phyloP scores from a whole-genome alignment of 2,113 vertebrate species.

The Sigmodon hispidus region DNA sequence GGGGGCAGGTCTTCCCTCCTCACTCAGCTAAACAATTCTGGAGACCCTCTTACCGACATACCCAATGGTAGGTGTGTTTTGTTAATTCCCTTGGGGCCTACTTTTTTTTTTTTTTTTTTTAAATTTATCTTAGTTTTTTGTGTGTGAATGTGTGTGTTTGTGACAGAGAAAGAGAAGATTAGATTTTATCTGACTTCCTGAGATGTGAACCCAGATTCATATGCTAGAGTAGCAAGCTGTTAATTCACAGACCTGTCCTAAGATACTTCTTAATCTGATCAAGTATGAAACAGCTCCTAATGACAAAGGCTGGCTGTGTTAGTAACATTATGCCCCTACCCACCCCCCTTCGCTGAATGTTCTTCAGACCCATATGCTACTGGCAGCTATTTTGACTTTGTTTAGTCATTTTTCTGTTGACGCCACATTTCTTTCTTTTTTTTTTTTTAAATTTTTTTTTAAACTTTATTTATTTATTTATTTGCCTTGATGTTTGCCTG shows the following conservation, averaged over 20 bases:
- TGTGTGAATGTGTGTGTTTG: too few species aligned
- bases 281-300: neutral
- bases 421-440: neutral
- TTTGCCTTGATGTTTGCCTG: too few species aligned
- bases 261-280: neutral
- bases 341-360: neutral
- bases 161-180: too few species aligned
- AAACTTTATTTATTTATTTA: too few species aligned
- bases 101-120: too few species aligned
- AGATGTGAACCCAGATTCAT: too few species aligned
- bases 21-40: neutral
- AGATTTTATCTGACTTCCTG: neutral
- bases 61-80: neutral
- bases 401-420: conserved; percentile 31
- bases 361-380: neutral
- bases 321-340: neutral
- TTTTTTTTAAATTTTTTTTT: too few species aligned
- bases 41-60: neutral
- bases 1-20: neutral
- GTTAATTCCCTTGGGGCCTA: neutral
- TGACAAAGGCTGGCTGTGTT: neutral
- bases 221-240: neutral
- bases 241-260: neutral
- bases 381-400: neutral
- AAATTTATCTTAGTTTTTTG: too few species aligned